Conservation (phyloP, 2,888 invertebrate genomes). For the Mantis religiosa region DNA sequence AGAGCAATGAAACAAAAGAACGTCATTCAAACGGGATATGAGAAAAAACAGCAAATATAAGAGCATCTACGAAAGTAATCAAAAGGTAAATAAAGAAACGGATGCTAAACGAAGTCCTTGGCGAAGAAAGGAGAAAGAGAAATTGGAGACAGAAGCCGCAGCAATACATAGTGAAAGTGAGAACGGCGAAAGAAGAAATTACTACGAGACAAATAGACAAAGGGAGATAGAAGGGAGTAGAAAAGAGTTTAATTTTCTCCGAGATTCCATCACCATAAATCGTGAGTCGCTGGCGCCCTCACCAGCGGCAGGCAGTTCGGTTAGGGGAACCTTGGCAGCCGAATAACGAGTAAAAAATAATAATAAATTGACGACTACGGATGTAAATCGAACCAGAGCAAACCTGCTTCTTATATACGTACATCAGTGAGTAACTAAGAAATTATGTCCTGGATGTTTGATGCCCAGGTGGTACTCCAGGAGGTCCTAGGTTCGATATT, state of each 20-base stretch:
- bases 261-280: slow-evolving; percentile 33
- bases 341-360: neutral
- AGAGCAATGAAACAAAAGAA: too few species aligned
- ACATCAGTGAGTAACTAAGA: neutral
- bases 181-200: neutral
- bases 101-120: neutral
- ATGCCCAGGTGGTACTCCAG: too few species aligned
- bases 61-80: neutral
- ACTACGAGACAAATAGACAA: slow-evolving; percentile 4
- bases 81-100: neutral
- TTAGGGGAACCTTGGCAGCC: neutral
- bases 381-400: neutral
- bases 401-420: neutral
- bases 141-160: neutral
- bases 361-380: neutral
- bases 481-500: too few species aligned
- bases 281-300: slow-evolving; percentile 8
- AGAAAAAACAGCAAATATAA: too few species aligned
- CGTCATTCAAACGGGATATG: too few species aligned
- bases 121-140: neutral
- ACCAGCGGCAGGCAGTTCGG: too few species aligned
- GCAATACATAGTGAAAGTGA: neutral
- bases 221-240: neutral
- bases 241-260: slow-evolving; percentile 31
- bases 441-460: too few species aligned